These are phyloP conservation scores for Macropis europaea DNA, from an alignment of 2,888 invertebrate species.

Conservation along the genomic window DNA sequence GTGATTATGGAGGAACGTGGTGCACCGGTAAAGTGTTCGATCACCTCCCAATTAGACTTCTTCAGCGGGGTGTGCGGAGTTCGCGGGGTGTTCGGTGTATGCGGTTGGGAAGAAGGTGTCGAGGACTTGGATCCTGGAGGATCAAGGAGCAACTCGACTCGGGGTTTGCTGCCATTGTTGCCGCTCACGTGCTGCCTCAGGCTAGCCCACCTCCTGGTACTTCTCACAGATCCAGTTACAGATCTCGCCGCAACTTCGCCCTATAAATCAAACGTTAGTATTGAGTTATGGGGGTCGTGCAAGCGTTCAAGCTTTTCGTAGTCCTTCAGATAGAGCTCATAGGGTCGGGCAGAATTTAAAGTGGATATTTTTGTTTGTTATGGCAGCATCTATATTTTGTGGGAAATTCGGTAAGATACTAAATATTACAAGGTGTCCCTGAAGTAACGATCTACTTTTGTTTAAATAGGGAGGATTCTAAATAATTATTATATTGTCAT, in stretches of 20 bases:
- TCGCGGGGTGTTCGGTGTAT: conserved; percentile 78
- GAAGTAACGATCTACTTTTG: too few species aligned
- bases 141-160: conserved; percentile 77
- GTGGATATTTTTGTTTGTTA: too few species aligned
- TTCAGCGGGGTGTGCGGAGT: conserved; percentile 84
- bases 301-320: neutral
- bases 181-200: conserved; percentile 80
- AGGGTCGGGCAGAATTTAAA: too few species aligned
- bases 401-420: too few species aligned
- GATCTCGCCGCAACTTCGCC: conserved; percentile 72
- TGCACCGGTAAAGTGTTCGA: conserved; percentile 89
- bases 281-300: neutral
- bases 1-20: conserved; percentile 84
- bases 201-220: conserved; percentile 81
- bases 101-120: conserved; percentile 78
- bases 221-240: conserved; percentile 59
- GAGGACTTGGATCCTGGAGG: conserved; percentile 74
- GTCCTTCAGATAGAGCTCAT: too few species aligned
- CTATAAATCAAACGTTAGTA: conserved; percentile 53
- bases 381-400: too few species aligned
- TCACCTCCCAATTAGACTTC: conserved; percentile 95
- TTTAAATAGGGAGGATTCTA: too few species aligned
- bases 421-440: too few species aligned
- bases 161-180: conserved; percentile 78
- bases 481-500: too few species aligned